Percentiles rank a stretch among this genome's conserved stretches.
Conservation (phyloP, 2,888 invertebrate genomes). For the Phragmatobia fuliginosa region DNA sequence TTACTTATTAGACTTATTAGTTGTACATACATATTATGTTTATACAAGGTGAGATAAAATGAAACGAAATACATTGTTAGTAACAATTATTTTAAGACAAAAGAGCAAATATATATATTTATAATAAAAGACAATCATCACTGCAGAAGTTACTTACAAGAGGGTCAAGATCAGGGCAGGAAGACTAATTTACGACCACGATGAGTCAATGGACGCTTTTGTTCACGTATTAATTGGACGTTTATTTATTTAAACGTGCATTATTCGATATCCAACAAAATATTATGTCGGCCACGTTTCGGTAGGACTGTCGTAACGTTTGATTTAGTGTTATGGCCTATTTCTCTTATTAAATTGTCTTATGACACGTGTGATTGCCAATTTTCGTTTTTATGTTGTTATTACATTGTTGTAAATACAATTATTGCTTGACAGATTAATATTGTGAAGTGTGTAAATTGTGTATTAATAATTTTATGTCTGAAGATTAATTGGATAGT, state of each 20-base stretch:
- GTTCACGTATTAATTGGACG: conserved; percentile 43
- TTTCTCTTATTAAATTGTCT: conserved; percentile 49
- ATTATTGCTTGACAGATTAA: conserved; percentile 24
- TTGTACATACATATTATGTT: not conserved
- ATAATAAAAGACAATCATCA: not conserved
- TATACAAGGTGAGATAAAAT: not conserved
- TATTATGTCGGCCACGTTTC: conserved; percentile 25
- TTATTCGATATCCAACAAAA: conserved; percentile 34
- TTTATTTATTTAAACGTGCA: conserved; percentile 37
- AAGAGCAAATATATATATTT: not conserved
- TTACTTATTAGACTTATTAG: too few relatives aligned
- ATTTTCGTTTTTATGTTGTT: conserved; percentile 33
- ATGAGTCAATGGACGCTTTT: conserved; percentile 41
- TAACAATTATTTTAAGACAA: not conserved
- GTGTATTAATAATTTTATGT: not conserved
- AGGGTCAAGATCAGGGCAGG: conserved; percentile 39
- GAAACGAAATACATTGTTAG: not conserved
- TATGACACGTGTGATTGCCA: conserved; percentile 41
- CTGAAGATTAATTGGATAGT: not conserved
- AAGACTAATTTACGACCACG: conserved; percentile 36
- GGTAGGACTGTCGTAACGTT: conserved; percentile 32
- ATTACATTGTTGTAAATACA: conserved; percentile 52
- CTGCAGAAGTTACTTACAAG: conserved; percentile 30
- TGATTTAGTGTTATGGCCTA: conserved; percentile 49
- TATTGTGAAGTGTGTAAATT: conserved; percentile 4